phyloP scores from a whole-genome alignment of 2,113 vertebrate species.

The Ammodytes dubius region DNA sequence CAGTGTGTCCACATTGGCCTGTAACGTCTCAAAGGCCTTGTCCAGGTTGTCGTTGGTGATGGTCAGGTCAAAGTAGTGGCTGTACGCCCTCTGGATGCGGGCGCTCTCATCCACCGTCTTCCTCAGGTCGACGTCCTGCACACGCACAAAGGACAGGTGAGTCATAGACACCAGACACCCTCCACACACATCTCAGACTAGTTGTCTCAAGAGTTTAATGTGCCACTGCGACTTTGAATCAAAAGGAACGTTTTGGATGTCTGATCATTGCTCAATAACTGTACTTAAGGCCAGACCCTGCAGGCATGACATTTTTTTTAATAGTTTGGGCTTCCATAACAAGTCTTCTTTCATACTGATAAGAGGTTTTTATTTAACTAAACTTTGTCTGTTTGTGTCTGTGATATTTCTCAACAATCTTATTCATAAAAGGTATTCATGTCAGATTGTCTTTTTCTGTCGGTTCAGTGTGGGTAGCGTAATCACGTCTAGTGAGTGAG shows the following conservation, averaged over 20 bases:
- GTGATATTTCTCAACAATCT: no score
- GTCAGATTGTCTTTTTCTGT: background rate
- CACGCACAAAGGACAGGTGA: conserved; percentile 1
- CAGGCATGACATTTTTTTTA: no score
- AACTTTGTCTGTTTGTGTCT: no score
- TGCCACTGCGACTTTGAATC: background rate
- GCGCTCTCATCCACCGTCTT: conserved; percentile 98
- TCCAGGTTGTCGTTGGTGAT: conserved; percentile 97
- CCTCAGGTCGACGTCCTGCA: conserved; percentile 95
- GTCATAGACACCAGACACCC: background rate
- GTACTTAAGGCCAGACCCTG: no score
- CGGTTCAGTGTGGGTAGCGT: background rate
- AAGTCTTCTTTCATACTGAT: no score
- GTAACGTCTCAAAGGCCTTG: conserved; percentile 94
- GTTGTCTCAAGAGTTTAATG: background rate
- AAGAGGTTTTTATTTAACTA: no score
- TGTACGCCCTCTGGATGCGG: conserved; percentile 93
- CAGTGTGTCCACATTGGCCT: conserved; percentile 91
- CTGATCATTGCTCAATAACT: background rate
- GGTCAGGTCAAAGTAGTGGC: conserved; percentile 97
- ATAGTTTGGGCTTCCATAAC: no score
- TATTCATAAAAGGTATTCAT: no score
- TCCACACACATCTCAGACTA: background rate
- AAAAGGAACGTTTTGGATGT: background rate
- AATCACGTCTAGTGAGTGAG: background rate